Base-by-base conservation (phyloP, 2,888 invertebrate genomes). In the Criorhina ranunculi region DNA sequence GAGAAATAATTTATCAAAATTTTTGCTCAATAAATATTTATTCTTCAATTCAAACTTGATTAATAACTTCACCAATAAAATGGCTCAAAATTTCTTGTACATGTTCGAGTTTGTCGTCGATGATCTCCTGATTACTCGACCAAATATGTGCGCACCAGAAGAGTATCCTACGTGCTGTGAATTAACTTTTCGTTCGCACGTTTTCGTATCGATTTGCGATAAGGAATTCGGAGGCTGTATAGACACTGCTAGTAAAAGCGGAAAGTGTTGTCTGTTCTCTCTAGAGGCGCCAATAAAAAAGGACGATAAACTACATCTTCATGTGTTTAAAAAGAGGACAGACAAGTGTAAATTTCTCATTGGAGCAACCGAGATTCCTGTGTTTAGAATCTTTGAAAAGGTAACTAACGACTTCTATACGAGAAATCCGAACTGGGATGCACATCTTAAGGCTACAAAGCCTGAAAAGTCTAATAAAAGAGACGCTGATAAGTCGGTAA, bases 61-160 rank as follows among this genome's bases (percentile, higher is more conserved):
- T 33, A 76, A 57, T n/a, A 44, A 37, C 7, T n/a, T n/a, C n/a
- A 31, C 7, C 3, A 37, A 64, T 11, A 81, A 87, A 87, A 89
- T 88, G 89, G 87, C 89, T 55, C 88, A 88, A 88, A 90, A 89
- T 89, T 89, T 90, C 37, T 88, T 91, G 70, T 91, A 90, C 86
- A 90, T 90, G 90, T 89, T 91, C 46, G 91, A 91, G 82, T 90
- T 91, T 82, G 90, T 91, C 66, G 88, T 91, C 64, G 91, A 91
- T 57, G 91, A 91, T 81, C 76, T 91, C 49, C 66, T 91, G 24
- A 90, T 91, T 33, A 90, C 90, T 1, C 88, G 89, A 9, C 90
- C 90, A 66, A 91, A 92, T 81, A 76, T 89, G 31, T 91, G 91
- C 82, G 92, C 91, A n/a, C 92, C 92, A 5, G 91, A 91, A 35